Conservation (phyloP, 2,888 invertebrate genomes). For the Mythimna albipuncta region DNA sequence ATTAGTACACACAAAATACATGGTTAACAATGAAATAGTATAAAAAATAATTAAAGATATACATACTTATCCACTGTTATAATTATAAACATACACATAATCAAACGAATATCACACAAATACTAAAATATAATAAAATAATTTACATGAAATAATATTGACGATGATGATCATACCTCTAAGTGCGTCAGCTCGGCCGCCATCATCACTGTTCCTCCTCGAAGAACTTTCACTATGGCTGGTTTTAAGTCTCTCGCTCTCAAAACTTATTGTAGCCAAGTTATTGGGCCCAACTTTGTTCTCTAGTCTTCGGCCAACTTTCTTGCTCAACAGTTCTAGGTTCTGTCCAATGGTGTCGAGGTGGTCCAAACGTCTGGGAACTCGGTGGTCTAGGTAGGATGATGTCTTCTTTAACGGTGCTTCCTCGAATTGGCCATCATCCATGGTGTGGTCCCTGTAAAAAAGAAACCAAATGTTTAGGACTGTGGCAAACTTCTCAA, state of each 20-base stretch:
- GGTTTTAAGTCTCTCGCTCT: slow-evolving; percentile 79
- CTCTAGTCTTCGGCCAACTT: slow-evolving; percentile 64
- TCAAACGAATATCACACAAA: too few relatives aligned
- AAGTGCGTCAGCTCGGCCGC: slow-evolving; percentile 75
- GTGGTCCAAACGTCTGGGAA: slow-evolving; percentile 68
- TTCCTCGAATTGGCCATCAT: slow-evolving; percentile 77
- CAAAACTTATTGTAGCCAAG: slow-evolving; percentile 81
- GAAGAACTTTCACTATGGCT: slow-evolving; percentile 84
- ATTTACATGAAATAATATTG: too few relatives aligned
- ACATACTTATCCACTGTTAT: too few relatives aligned
- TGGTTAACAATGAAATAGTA: too few relatives aligned
- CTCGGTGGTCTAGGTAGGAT: slow-evolving; percentile 67
- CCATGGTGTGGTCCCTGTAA: slow-evolving; percentile 77
- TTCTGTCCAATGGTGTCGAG: slow-evolving; percentile 62
- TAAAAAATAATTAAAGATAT: too few relatives aligned
- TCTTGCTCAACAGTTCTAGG: slow-evolving; percentile 63
- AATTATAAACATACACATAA: too few relatives aligned
- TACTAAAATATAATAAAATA: too few relatives aligned
- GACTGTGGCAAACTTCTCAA: too few relatives aligned
- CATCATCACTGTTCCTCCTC: slow-evolving; percentile 85
- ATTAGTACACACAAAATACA: too few relatives aligned
- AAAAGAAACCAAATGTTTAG: slow-evolving; percentile 14
- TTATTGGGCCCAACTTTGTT: slow-evolving; percentile 56
- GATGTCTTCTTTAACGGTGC: slow-evolving; percentile 72
- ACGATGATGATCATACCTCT: slow-evolving; percentile 52